Conservation (phyloP, 2,888 invertebrate species). For the Furcula furcula region DNA sequence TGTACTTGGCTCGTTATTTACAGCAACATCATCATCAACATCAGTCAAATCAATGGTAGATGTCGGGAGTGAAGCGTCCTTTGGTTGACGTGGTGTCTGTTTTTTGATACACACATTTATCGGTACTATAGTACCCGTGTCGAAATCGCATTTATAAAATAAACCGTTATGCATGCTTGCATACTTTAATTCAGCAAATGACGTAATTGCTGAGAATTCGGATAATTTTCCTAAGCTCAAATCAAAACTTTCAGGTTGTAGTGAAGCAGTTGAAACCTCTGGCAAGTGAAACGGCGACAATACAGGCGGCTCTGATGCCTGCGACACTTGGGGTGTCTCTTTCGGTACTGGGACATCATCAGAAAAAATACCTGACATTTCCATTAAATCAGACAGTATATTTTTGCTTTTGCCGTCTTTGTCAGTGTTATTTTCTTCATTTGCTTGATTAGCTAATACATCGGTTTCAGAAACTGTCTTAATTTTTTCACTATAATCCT, state of each 20-base stretch:
- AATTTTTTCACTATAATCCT: background rate
- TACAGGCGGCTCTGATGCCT: background rate
- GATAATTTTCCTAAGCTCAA: no score
- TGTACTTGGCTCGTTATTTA: background rate
- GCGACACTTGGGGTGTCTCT: background rate
- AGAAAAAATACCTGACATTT: constrained; percentile 70
- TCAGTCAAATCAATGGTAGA: constrained; percentile 59
- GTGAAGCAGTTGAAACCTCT: background rate
- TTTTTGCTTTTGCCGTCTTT: constrained; percentile 41
- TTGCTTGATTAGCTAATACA: constrained; percentile 2
- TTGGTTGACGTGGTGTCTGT: constrained; percentile 1
- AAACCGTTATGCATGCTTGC: constrained; percentile 45
- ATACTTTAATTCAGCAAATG: constrained; percentile 55
- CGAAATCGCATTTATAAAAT: constrained; percentile 62
- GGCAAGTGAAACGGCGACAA: background rate
- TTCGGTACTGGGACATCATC: constrained; percentile 45
- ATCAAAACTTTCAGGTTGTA: no score
- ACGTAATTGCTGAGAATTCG: constrained; percentile 37
- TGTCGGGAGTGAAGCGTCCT: constrained; percentile 1
- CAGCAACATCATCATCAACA: constrained; percentile 40
- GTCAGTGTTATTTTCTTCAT: constrained; percentile 2
- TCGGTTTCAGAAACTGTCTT: background rate
- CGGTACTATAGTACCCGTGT: constrained; percentile 44
- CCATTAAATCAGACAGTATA: constrained; percentile 71
- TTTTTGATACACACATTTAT: constrained; percentile 61